Percentiles rank a stretch among this genome's conserved stretches.
Conservation (phyloP, 2,113 vertebrate species). For the Leptodactylus fuscus region DNA sequence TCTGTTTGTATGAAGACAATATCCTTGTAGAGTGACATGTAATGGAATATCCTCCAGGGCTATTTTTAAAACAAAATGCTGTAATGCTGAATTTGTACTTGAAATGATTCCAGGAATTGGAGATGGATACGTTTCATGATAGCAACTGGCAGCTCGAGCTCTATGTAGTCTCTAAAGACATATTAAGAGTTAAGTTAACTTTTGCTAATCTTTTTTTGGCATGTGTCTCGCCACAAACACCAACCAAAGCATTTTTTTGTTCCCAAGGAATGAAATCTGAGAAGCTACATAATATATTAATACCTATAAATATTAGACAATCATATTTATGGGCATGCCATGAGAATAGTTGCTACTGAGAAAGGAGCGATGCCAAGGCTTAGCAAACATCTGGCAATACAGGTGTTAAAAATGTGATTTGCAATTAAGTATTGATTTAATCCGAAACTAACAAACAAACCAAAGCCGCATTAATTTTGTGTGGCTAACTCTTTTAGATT, state of each 20-base stretch:
- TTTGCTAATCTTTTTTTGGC: not conserved
- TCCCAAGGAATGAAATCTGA: not conserved
- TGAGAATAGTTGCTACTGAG: not conserved
- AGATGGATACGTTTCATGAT: constrained; percentile 17
- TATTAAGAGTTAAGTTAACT: constrained; percentile 1
- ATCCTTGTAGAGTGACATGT: not conserved
- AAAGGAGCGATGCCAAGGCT: not conserved
- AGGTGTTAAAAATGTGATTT: not conserved
- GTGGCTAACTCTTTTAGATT: constrained; percentile 11
- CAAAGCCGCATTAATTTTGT: not conserved
- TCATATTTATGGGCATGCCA: not conserved
- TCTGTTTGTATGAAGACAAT: constrained; percentile 25
- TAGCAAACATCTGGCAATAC: not conserved
- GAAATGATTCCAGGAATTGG: not conserved
- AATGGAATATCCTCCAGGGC: not conserved
- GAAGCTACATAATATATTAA: not conserved
- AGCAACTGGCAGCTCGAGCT: not conserved
- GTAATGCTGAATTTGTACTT: not conserved
- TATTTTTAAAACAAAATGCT: constrained; percentile 11
- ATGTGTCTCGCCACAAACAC: not conserved
- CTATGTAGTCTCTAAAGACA: not conserved
- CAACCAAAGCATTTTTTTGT: not conserved
- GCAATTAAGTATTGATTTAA: constrained; percentile 33
- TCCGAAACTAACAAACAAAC: constrained; percentile 26
- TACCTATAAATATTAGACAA: not conserved